phyloP scores from a whole-genome alignment of 37 sponge, comb jelly and placozoan species.

The Amphimedon queenslandica region DNA sequence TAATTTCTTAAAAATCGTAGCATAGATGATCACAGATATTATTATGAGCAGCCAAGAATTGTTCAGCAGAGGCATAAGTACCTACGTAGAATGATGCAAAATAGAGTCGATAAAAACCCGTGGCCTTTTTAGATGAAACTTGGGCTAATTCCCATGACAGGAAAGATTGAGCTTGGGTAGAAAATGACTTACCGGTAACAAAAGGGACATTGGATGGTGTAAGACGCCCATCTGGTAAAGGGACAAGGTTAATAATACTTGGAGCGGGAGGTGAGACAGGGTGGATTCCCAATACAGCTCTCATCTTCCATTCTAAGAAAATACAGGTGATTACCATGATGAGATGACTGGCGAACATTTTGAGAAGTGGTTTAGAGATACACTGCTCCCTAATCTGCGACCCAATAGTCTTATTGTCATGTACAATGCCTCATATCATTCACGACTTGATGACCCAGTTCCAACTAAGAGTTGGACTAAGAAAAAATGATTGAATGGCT shows the following conservation, averaged over 20 bases:
- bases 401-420: not conserved
- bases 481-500: not conserved
- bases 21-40: not conserved
- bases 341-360: constrained; percentile 5
- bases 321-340: constrained; percentile 16
- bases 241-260: not conserved
- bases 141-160: constrained; percentile 15
- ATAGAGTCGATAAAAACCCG: not conserved
- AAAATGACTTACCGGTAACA: constrained; percentile 1
- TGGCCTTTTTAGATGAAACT: constrained; percentile 9
- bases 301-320: constrained; percentile 7
- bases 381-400: not conserved
- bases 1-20: no score
- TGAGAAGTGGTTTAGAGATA: constrained; percentile 15
- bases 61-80: not conserved
- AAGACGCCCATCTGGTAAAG: constrained; percentile 2
- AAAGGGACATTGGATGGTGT: constrained; percentile 1
- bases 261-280: not conserved
- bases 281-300: not conserved
- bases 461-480: not conserved
- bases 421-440: not conserved
- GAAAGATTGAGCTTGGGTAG: constrained; percentile 5
- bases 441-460: not conserved
- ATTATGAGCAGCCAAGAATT: not conserved
- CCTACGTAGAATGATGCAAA: not conserved